These are phyloP conservation scores for Pteromalus puparum DNA, from an alignment of 1,140 invertebrate genomes.

Conservation along the genomic window DNA sequence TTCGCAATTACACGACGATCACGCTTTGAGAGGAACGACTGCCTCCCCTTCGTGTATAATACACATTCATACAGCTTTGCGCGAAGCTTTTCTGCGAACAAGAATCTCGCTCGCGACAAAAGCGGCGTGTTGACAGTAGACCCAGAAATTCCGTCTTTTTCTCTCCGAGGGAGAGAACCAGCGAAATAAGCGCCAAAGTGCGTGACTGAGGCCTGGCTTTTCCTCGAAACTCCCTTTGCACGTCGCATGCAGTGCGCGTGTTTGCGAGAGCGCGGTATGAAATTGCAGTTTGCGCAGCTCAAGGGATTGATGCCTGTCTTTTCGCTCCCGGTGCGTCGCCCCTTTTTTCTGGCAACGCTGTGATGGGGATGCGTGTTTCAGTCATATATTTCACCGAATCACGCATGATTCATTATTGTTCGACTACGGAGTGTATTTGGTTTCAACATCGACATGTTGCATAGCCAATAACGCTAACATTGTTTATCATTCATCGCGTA, in stretches of 20 bases:
- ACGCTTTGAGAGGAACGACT: too few relatives aligned
- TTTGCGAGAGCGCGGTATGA: neutral
- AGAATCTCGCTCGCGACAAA: neutral
- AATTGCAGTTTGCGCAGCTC: conserved; percentile 41
- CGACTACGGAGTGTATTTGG: too few relatives aligned
- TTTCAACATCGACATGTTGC: too few relatives aligned
- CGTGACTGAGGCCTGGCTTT: conserved; percentile 23
- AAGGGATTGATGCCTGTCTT: neutral
- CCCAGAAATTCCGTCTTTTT: neutral
- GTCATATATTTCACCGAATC: too few relatives aligned
- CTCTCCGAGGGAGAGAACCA: neutral
- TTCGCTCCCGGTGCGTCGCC: neutral
- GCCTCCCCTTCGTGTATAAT: too few relatives aligned
- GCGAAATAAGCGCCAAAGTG: conserved; percentile 25
- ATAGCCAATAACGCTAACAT: too few relatives aligned
- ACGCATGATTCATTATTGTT: too few relatives aligned
- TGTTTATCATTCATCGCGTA: too few relatives aligned
- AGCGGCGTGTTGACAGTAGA: neutral
- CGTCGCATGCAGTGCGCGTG: neutral
- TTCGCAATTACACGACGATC: too few relatives aligned
- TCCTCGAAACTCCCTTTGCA: conserved; percentile 6
- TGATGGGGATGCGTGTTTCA: neutral
- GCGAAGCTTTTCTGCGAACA: neutral
- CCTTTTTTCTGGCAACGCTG: neutral
- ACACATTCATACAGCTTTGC: neutral